Evolutionary conservation across 2,797 vertebrate genomes (phyloP).

Genomic region (Lateolabrax maculatus): DNA sequence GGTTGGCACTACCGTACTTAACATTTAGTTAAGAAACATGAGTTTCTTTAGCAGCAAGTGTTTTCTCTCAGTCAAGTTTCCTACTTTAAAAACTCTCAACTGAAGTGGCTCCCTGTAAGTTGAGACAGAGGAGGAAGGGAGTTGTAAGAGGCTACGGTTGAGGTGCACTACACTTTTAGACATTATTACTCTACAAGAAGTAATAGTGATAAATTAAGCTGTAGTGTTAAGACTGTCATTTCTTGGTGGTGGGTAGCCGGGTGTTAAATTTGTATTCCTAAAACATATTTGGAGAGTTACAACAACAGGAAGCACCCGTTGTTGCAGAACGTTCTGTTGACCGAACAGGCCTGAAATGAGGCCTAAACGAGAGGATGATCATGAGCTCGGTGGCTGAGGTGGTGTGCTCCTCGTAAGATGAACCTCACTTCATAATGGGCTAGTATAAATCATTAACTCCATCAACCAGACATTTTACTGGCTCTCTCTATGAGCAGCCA

Average conservation of each 20-base stretch:
- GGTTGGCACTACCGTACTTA: background rate
- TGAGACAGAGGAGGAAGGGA: conserved; percentile 52
- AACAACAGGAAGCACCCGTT: conserved; percentile 8
- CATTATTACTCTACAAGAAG: conserved; percentile 12
- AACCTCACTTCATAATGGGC: conserved; percentile 65
- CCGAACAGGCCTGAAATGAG: conserved; percentile 25
- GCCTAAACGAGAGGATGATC: conserved; percentile 53
- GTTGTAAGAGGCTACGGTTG: conserved; percentile 20
- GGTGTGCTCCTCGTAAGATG: conserved; percentile 54
- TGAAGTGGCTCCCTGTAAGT: conserved; percentile 40
- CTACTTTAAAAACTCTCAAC: conserved; percentile 38
- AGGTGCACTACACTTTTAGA: conserved; percentile 18
- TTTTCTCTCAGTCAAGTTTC: conserved; percentile 29
- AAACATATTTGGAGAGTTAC: conserved; percentile 14
- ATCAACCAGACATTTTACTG: conserved; percentile 75
- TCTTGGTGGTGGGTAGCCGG: conserved; percentile 1
- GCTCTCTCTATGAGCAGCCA: conserved; percentile 69
- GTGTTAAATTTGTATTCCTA: conserved; percentile 11
- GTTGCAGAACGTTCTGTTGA: conserved; percentile 45
- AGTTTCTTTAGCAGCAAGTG: background rate
- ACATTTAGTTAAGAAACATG: no score
- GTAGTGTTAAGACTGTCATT: background rate
- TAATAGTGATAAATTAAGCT: background rate
- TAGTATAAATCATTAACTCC: conserved; percentile 86
- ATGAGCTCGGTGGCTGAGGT: conserved; percentile 40